Percentiles rank a stretch among this genome's conserved stretches.
Evolutionary conservation across 2,113 vertebrate species (phyloP).

Genomic region (Zapus hudsonius): DNA sequence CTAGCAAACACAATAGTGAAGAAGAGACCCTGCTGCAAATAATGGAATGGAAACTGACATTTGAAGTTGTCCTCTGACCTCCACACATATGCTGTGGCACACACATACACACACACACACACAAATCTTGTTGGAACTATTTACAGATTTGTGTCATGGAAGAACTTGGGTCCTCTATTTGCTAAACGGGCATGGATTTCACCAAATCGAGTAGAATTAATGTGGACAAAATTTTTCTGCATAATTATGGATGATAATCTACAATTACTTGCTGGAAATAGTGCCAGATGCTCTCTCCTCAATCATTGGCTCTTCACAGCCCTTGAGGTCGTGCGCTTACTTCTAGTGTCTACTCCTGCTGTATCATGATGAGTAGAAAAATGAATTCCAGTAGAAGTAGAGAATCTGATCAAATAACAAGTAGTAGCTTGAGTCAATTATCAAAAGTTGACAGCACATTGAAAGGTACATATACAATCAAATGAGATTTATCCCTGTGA

Average conservation of each 20-base stretch:
- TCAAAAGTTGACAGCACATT: not conserved
- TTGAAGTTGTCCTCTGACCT: no score
- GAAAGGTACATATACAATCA: not conserved
- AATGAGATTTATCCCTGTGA: not conserved
- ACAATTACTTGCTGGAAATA: not conserved
- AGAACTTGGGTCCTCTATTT: not conserved
- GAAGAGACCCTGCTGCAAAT: no score
- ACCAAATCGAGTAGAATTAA: not conserved
- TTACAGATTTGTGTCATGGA: not conserved
- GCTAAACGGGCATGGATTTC: not conserved
- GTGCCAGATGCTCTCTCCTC: not conserved
- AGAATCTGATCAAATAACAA: not conserved
- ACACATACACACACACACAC: no score
- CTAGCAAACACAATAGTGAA: no score
- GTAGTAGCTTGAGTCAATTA: not conserved
- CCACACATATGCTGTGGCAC: no score
- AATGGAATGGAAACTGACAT: no score
- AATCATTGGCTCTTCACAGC: not conserved
- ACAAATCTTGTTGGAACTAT: not conserved
- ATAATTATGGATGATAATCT: no score
- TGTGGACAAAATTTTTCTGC: not conserved
- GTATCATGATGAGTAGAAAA: not conserved
- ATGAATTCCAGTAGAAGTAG: not conserved
- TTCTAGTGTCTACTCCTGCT: not conserved
- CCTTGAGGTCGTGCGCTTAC: not conserved